phyloP scores from a whole-genome alignment of 2,888 invertebrate genomes.

The Tetramorium bicarinatum region DNA sequence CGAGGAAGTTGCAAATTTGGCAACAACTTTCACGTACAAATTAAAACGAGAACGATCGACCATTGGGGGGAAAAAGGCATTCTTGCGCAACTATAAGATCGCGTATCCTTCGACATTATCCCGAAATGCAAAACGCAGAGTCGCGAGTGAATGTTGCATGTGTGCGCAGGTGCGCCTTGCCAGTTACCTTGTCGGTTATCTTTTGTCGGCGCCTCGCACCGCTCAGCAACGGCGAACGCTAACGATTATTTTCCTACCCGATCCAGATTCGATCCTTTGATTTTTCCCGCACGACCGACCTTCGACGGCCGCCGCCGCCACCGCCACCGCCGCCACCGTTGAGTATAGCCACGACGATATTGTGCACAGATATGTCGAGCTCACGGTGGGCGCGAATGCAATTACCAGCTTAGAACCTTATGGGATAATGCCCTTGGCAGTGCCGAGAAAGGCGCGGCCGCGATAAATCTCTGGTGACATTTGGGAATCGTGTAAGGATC shows the following conservation, averaged over 20 bases:
- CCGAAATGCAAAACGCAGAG: constrained; percentile 57
- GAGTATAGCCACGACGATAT: constrained; percentile 34
- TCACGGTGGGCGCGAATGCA: constrained; percentile 57
- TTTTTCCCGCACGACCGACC: constrained; percentile 71
- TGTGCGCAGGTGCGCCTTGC: constrained; percentile 60
- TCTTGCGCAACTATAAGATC: constrained; percentile 54
- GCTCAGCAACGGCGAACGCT: constrained; percentile 38
- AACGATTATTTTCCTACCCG: constrained; percentile 69
- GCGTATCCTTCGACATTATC: constrained; percentile 52
- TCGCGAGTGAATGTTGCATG: constrained; percentile 60
- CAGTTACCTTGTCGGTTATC: constrained; percentile 47
- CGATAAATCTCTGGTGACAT: constrained; percentile 60
- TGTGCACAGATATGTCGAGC: constrained; percentile 23
- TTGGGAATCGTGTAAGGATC: constrained; percentile 63
- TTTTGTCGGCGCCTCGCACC: constrained; percentile 58
- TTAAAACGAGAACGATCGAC: constrained; percentile 46
- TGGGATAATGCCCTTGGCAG: constrained; percentile 69
- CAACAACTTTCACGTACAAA: constrained; percentile 45
- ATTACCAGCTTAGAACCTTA: constrained; percentile 64
- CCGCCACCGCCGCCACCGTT: background rate
- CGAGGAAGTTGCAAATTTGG: constrained; percentile 68
- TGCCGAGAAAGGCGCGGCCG: constrained; percentile 64
- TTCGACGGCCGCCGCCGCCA: constrained; percentile 38
- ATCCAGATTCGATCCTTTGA: constrained; percentile 75
- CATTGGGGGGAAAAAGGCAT: constrained; percentile 38